These are phyloP conservation scores for Drosophila bocqueti DNA, from an alignment of 1,140 invertebrate genomes.

Conservation along the genomic window DNA sequence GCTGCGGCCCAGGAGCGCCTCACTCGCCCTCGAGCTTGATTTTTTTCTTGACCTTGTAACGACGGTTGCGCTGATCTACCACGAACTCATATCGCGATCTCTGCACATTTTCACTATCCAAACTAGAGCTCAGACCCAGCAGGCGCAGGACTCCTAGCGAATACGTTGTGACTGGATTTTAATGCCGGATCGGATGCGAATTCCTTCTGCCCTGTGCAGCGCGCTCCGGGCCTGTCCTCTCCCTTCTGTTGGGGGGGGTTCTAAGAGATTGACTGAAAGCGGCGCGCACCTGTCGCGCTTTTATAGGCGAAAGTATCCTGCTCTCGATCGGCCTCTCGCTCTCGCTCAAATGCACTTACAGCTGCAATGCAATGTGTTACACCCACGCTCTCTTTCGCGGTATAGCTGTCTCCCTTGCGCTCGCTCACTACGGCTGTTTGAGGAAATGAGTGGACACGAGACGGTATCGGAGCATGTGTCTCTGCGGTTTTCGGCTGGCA, in stretches of 20 bases:
- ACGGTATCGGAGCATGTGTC: slow-evolving; percentile 93
- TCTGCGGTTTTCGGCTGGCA: slow-evolving; percentile 71
- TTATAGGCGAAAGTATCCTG: slow-evolving; percentile 60
- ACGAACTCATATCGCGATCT: slow-evolving; percentile 85
- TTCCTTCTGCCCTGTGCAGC: slow-evolving; percentile 50
- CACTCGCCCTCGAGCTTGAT: slow-evolving; percentile 70
- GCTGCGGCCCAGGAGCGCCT: slow-evolving; percentile 17
- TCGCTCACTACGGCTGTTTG: slow-evolving; percentile 91
- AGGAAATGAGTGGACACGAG: slow-evolving; percentile 94
- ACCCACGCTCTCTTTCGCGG: slow-evolving; percentile 29
- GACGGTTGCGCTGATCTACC: slow-evolving; percentile 84
- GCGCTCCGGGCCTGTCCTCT: slow-evolving; percentile 31
- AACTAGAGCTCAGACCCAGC: slow-evolving; percentile 79
- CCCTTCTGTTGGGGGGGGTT: slow-evolving; percentile 6
- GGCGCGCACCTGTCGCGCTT: slow-evolving; percentile 56
- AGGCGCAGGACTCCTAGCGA: slow-evolving; percentile 81
- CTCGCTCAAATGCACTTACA: slow-evolving; percentile 31
- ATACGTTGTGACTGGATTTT: slow-evolving; percentile 85
- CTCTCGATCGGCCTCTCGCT: slow-evolving; percentile 41
- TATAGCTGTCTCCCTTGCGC: slow-evolving; percentile 31
- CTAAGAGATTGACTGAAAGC: slow-evolving; percentile 48
- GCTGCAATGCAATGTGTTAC: slow-evolving; percentile 13
- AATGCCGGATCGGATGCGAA: slow-evolving; percentile 65
- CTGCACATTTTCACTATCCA: slow-evolving; percentile 85
- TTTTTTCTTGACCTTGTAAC: slow-evolving; percentile 85